These are phyloP conservation scores for Emydura subglobosa DNA, from an alignment of 2,113 vertebrate genomes.

Conservation along the genomic window DNA sequence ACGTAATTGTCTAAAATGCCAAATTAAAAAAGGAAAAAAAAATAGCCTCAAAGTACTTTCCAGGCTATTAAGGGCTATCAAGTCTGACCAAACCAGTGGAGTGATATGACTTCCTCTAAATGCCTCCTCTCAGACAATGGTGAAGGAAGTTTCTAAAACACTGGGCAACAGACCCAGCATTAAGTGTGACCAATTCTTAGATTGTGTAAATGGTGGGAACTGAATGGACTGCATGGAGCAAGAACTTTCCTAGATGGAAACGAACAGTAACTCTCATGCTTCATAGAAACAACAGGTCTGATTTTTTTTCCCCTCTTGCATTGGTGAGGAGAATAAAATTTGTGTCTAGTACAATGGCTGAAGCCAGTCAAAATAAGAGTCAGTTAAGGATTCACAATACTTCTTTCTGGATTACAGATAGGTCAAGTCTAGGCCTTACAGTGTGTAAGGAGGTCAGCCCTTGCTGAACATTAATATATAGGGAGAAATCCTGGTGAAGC, in stretches of 20 bases:
- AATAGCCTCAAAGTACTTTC: background rate
- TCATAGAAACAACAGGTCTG: slow-evolving; percentile 12
- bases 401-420: background rate
- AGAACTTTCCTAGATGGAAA: slow-evolving; percentile 6
- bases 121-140: background rate
- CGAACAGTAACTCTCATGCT: background rate
- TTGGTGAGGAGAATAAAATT: background rate
- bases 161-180: background rate
- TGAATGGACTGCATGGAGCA: background rate
- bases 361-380: background rate
- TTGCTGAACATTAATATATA: background rate
- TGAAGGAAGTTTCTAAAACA: background rate
- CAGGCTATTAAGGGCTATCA: background rate
- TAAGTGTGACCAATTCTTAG: background rate
- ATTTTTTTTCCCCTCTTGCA: background rate
- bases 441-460: background rate
- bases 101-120: background rate
- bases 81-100: background rate
- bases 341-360: background rate
- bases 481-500: background rate
- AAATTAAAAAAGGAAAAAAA: background rate
- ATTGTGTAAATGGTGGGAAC: background rate
- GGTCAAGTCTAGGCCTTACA: background rate
- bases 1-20: background rate
- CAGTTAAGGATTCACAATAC: background rate